Base-by-base conservation (phyloP, 2,797 vertebrate species). In the Ambastaia sidthimunki region DNA sequence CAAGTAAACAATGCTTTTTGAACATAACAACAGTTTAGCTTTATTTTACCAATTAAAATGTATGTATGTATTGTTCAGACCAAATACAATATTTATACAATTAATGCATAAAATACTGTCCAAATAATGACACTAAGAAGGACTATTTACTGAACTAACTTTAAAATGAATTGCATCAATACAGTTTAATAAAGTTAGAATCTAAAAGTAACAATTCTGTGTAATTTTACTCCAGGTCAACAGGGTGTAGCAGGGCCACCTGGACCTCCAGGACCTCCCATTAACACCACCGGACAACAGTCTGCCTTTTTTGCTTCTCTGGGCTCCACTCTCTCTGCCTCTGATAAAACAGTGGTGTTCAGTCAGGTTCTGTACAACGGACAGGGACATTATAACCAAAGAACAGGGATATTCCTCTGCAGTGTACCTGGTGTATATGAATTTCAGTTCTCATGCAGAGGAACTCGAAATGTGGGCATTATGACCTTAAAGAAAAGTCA, bases 291-390 rank as follows among this genome's bases (percentile, higher is more conserved):
- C 48, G 72, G 71, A 37, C 72, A 59, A 34, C 55, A 78, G 0
- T 88, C 85, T 66, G 81, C 82, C 41, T 91, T 91, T 75, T 76
- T 82, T 0, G 28, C 78, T 18, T 19, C 21, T 18, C 50, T 87
- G 25, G 80, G 66, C 12, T 9, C 71, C 11, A 31, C 0, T 4
- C 78, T 25, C 0, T 74, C 55, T 7, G 34, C 15, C 23, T 72
- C 81, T 60, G 15, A 71, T 21, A 82, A 31, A 75, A 71, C 84
- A 6, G 57, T 88, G 21, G 34, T 3, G 50, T 89, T 91, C 74
- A 4, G 1, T 28, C 57, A 76, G 2, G 47, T 83, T 34, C 50
- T 87, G 28, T 86, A 87, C 76, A 89, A 90, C 12, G 3, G 83
- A 44, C 85, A 88, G 68, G 85, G 78, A 28, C 80, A 85, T 34